Base-by-base conservation (phyloP, 2,888 invertebrate genomes). In the Cephus sareptanus region DNA sequence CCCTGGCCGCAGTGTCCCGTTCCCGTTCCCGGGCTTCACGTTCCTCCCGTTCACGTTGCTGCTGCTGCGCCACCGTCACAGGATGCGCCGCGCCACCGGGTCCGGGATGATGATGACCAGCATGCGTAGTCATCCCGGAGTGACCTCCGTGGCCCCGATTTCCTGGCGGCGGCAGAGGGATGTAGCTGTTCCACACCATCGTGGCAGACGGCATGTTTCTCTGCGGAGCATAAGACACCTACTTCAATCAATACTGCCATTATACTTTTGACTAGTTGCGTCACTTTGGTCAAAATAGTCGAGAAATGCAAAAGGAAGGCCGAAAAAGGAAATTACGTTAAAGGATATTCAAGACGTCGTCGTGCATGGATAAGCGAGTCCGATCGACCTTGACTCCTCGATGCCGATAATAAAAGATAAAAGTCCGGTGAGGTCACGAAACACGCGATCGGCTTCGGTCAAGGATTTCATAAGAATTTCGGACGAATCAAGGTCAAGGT, bases 181-280 rank as follows among this genome's bases (percentile, higher is more conserved):
- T 87, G 81, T 90, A 90, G 82, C 87, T 89, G 85, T 89, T 90
- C 91, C 91, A 91, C 81, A 89, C 82, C 88, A 91, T 89, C 83
- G 89, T 86, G 81, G 89, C 88, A 81, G 90, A 87, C 83, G 89
- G 91, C 90, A 91, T 89, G 82, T 89, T 91, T 86, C 90, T 90
- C 91, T 91, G 91, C 82, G 87, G 88, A 85, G 83, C 84, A 89
- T 90, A 89, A 90, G 89, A 87, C 87, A 88, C 88, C 90, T 91
- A 89, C 89, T 90, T 90, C 88, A 90, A 89, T 90, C 87, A 89
- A 90, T 88, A 90, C 87, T 88, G 88, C 87, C 87, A 79, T 81
- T 79, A 73, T 71, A 71, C 71, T 71, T 71, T 71, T 0, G 6
- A 31, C 71, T 3, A 33, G 33, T 15, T 3, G 71, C 71, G 71